Conservation (phyloP, 2,888 invertebrate genomes). For the Amorpha juglandis region DNA sequence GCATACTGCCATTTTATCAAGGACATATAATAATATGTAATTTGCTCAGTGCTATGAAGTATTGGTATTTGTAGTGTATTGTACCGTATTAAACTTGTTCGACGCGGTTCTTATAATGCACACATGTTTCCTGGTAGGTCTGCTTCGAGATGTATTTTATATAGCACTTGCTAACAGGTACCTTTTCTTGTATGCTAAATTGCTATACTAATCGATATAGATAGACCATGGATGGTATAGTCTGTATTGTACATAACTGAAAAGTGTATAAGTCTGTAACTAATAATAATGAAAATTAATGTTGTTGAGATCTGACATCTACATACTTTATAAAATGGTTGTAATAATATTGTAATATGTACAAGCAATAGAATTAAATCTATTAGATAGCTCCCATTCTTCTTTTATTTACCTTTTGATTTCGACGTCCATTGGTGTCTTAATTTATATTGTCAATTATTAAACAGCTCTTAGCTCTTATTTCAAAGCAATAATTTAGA, state of each 20-base stretch:
- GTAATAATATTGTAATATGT: slow-evolving; percentile 59
- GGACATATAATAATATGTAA: neutral
- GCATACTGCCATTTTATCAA: neutral
- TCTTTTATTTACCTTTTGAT: neutral
- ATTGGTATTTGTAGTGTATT: neutral
- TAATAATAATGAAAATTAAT: slow-evolving; percentile 52
- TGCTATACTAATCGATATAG: slow-evolving; percentile 25
- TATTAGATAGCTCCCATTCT: slow-evolving; percentile 30
- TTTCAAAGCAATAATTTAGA: neutral
- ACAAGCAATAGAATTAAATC: slow-evolving; percentile 65
- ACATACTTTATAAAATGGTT: slow-evolving; percentile 56
- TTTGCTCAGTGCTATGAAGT: neutral
- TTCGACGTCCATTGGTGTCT: neutral
- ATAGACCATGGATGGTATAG: slow-evolving; percentile 45
- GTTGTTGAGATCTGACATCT: slow-evolving; percentile 65
- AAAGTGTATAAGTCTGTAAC: slow-evolving; percentile 52
- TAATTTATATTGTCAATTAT: slow-evolving; percentile 16
- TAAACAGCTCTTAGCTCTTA: neutral
- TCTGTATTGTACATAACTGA: slow-evolving; percentile 47
- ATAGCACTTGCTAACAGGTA: neutral
- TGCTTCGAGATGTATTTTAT: slow-evolving; percentile 2
- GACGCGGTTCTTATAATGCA: neutral
- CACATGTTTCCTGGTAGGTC: neutral
- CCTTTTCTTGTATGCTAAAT: slow-evolving; percentile 3
- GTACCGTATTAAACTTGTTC: slow-evolving; percentile 1